These are phyloP conservation scores for Hylyphantes graminicola DNA, from an alignment of 1,140 invertebrate species.

Conservation along the genomic window DNA sequence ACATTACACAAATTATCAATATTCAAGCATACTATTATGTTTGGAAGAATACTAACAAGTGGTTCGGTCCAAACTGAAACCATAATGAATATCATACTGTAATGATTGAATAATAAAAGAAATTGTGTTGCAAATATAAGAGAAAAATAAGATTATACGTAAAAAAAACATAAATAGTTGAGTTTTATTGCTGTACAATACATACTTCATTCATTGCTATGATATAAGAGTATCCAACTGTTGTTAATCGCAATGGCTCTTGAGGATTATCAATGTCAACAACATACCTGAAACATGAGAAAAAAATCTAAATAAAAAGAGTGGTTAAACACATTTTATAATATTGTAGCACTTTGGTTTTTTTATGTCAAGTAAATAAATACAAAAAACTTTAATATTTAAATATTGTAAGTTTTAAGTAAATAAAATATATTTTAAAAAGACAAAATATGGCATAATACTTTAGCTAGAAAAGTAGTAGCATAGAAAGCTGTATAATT, in stretches of 20 bases:
- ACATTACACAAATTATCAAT: background rate
- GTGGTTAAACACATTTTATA: too few species aligned
- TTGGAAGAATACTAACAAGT: background rate
- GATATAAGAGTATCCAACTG: slow-evolving; percentile 67
- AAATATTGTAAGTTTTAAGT: background rate
- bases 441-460: too few species aligned
- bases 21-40: background rate
- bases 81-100: too few species aligned
- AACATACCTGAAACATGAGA: slow-evolving; percentile 68
- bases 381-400: background rate
- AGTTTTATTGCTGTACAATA: background rate
- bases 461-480: too few species aligned
- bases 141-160: too few species aligned
- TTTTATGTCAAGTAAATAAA: too few species aligned
- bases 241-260: slow-evolving; percentile 66
- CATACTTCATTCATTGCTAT: slow-evolving; percentile 68
- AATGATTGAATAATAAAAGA: too few species aligned
- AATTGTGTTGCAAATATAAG: too few species aligned
- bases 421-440: background rate
- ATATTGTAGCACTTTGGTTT: too few species aligned
- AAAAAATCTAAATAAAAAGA: background rate
- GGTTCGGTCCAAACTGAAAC: too few species aligned
- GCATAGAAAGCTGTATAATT: too few species aligned
- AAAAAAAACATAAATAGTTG: too few species aligned
- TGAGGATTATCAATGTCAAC: slow-evolving; percentile 66